Base-by-base conservation (phyloP, 2,113 vertebrate genomes). In the Rynchops niger region DNA sequence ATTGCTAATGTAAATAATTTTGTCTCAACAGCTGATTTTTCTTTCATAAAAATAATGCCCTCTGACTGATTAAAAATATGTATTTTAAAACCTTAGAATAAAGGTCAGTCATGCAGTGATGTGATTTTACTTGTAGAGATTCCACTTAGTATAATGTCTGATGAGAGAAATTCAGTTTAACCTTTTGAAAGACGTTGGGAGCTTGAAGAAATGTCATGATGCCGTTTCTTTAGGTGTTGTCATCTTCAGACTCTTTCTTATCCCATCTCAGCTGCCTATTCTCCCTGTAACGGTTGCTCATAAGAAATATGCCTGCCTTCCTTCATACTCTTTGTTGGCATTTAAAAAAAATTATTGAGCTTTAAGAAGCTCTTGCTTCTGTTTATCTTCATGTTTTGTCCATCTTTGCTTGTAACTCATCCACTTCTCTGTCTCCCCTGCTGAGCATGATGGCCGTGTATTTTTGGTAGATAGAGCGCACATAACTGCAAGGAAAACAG, bases 141-240 rank as follows among this genome's bases (percentile, higher is more conserved):
- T 95, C 79, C 61, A 62, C 34, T 90, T 72, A 67, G 30, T 53
- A 32, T 91, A 86, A 67, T 79, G 22, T 53, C 85, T 90, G 66
- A 78, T 9, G 9, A 72, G 84, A 92, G 69, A 92, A 80, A 76
- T 94, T 93, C 69, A 52, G 15, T 93, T 92, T 79, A 95, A 91
- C 52, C 6, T 89, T 56, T 61, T 76, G 66, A 91, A 95, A 56
- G 17, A 87, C 71, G 94, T 86, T 72, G 49, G 36, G 9, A 77
- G 34, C 58, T 83, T 83, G 36, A 87, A 92, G 56, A 89, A 65
- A 82, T 67, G 19, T 66, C 3, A 23, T 45, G 47, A 20, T 1
- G 6, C 61, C 36, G 18, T 66, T 96, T 94, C 59, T 89, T 94
- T 55, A 65, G 80, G 30, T 2, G 0, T 30, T 84, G 63, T 71